Base-by-base conservation (phyloP, 1,140 invertebrate genomes). In the Laupala kohalensis region DNA sequence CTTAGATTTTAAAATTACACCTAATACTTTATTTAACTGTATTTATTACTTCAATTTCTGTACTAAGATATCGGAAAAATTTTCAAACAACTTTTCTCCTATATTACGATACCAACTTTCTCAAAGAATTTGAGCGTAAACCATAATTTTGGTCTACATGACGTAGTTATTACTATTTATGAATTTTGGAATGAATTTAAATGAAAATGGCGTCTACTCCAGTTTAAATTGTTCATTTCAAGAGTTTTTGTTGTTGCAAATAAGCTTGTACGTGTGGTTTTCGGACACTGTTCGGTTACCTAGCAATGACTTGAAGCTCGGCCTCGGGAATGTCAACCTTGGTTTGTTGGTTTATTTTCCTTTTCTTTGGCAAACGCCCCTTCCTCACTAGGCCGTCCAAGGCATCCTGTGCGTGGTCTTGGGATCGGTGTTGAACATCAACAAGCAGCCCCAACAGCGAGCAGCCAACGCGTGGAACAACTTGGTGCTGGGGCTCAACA, bases 391-490 rank as follows among this genome's bases (percentile, higher is more conserved):
- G 88, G 81, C 87, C 27, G 64, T 86, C 53, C 86, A 86, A 79
- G 86, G 85, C 26, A 78, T 87, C 69, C 79, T 88, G 53, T 85
- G 83, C 73, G 79, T 88, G 23, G 78, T 89, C 64, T 82, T 89
- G 37, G 85, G 87, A 72, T 81, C 83, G 15, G 81, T 81, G 71
- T 82, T 85, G 73, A 84, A 89, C 78, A 85, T 89, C 72, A 89
- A 89, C 78, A 84, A 86, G 68, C 79, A 83, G 71, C 77, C 82
- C 25, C 82, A 89, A 73, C 86, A 86, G 66, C 80, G 81, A 24
- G 83, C 80, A 73, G 87, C 88, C 0, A 84, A 88, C 74, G 78
- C 83, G 70, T 80, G 86, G 72, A 89, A 89, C 77, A 88, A 90
- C 76, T 77, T 84, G 23, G 83, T 83, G 73, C 77, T 88, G 71